Base-by-base conservation (phyloP, 2,888 invertebrate genomes). In the Morinoia aosen region DNA sequence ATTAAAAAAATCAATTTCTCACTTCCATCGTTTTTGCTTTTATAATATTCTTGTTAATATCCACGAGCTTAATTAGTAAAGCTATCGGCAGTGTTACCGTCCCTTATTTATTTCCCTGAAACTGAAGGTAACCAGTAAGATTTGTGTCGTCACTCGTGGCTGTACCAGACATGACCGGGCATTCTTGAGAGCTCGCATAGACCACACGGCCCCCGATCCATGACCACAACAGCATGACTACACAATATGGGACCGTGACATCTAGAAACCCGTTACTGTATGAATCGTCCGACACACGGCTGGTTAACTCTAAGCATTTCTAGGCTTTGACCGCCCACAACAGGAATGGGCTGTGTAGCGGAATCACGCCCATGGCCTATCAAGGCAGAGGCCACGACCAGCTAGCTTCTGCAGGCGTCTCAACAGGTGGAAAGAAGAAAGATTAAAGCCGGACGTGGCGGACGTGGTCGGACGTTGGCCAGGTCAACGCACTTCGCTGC, bases 401-500 rank as follows among this genome's bases (percentile, higher is more conserved):
- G 93, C 58, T 0, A 57, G 93, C 40, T 33, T 93, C 57, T 93
- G 93, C 25, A 39, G 93, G 39, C 93, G 19, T 56, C n/a, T 12
- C 25, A 93, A 93, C 93, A 93, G 93, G 93, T 93, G 93, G 93
- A 93, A 57, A 57, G 56, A 93, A 93, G 4, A n/a, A 93, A 10
- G 40, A 76, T 76, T 76, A 76, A 76, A 76, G 76, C 25, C 76
- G 76, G 76, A 76, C 93, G 56, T 14, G 48, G 58, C 57, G 93
- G 93, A 93, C 93, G 93, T 33, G 93, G 93, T 93, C 93, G 48
- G 8, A 57, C 12, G n/a, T 39, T 57, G 58, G 93, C 93, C 57
- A 93, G 93, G 93, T 93, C 93, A 93, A 93, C 93, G 93, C 8
- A 93, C 93, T 58, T 93, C 93, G 57, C 93, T 57, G 57, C 57